Conservation (phyloP, 1,140 invertebrate species). For the Macrostomum lignano region DNA sequence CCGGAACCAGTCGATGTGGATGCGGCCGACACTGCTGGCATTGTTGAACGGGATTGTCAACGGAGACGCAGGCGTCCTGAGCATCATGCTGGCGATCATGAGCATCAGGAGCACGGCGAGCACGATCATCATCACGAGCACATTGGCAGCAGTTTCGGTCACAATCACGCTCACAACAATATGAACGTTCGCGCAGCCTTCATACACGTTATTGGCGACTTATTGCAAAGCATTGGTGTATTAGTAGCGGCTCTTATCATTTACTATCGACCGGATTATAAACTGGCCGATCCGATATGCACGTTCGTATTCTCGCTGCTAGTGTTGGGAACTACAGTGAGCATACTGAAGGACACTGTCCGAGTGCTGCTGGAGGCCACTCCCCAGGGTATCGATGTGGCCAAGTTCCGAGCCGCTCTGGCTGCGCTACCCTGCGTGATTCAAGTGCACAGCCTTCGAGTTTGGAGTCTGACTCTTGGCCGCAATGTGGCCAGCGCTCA, state of each 20-base stretch:
- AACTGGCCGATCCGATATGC: conserved; percentile 70
- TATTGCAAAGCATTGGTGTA: conserved; percentile 80
- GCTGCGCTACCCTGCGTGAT: background rate
- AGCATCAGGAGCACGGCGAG: no score
- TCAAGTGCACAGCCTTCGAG: background rate
- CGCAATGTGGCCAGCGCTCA: background rate
- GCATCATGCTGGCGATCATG: conserved; percentile 2
- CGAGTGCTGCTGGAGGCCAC: conserved; percentile 50
- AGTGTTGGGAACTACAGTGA: conserved; percentile 59
- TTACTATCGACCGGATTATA: conserved; percentile 61
- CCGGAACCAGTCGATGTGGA: no score
- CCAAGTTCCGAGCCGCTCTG: background rate
- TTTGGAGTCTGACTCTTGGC: background rate
- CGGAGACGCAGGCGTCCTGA: background rate
- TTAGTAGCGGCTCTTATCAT: conserved; percentile 69
- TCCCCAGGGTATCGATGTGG: background rate
- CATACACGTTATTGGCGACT: conserved; percentile 84
- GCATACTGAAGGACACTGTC: conserved; percentile 59
- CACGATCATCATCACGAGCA: no score
- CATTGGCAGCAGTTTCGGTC: no score
- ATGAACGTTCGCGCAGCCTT: conserved; percentile 91
- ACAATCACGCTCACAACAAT: no score
- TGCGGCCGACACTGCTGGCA: no score
- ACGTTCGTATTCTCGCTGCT: conserved; percentile 71
- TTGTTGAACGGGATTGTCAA: background rate